A percentile compares a stretch with the other conserved stretches of the same genome.
Conservation (phyloP, 2,888 invertebrate genomes). For the Stenolophus ochropezus region DNA sequence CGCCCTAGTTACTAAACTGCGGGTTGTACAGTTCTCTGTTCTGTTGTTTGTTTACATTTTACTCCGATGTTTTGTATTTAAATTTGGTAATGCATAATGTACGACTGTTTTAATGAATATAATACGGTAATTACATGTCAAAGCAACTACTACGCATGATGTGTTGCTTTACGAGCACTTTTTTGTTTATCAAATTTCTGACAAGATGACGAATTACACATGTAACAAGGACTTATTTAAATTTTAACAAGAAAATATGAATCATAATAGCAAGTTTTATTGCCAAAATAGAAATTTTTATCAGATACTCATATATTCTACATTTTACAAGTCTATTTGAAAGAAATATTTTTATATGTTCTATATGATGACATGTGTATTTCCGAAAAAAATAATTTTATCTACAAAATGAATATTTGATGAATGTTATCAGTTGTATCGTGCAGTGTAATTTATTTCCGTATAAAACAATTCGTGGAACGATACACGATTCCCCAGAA, state of each 20-base stretch:
- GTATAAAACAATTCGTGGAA: background rate
- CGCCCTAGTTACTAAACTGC: slow-evolving; percentile 4
- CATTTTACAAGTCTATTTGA: too few relatives aligned
- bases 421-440: background rate
- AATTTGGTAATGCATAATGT: background rate
- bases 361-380: too few relatives aligned
- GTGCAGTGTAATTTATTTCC: background rate
- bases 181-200: background rate
- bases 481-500: background rate
- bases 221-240: background rate
- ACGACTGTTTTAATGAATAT: background rate
- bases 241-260: background rate
- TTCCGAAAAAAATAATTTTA: too few relatives aligned
- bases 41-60: slow-evolving; percentile 20
- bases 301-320: too few relatives aligned
- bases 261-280: background rate
- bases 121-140: background rate
- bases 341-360: too few relatives aligned
- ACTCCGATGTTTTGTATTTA: slow-evolving; percentile 23
- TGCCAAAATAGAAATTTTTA: too few relatives aligned
- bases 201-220: background rate
- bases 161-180: background rate
- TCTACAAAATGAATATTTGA: background rate
- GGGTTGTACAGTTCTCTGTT: background rate
- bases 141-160: background rate